Conservation (phyloP, 2,113 vertebrate genomes). For the Alligator sinensis region DNA sequence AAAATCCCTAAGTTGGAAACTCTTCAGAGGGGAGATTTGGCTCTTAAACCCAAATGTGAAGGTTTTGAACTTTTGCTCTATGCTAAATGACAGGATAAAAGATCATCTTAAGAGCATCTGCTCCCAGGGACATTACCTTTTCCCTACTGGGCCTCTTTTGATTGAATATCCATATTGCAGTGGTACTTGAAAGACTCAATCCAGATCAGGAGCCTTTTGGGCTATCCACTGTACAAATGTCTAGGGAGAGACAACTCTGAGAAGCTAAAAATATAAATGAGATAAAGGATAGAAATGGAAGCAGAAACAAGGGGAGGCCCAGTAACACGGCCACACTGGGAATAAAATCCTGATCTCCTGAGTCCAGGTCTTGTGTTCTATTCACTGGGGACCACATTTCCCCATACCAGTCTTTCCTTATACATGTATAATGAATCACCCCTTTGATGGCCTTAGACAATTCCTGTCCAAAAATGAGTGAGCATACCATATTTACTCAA, state of each 20-base stretch:
- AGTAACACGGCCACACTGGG: constrained; percentile 8
- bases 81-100: constrained; percentile 36
- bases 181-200: background rate
- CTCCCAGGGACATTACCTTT: background rate
- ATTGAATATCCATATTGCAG: background rate
- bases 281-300: constrained; percentile 17
- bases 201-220: background rate
- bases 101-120: background rate
- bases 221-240: background rate
- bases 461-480: background rate
- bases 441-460: background rate
- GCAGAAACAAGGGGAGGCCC: constrained; percentile 37
- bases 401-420: rapidly evolving
- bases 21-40: background rate
- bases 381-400: background rate
- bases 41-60: background rate
- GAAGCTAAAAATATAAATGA: constrained; percentile 26
- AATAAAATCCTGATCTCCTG: rapidly evolving
- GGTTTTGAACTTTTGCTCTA: background rate
- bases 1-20: background rate
- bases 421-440: rapidly evolving
- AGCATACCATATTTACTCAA: too few species aligned
- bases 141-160: background rate
- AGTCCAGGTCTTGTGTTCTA: background rate
- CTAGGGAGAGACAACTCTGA: background rate